Conservation (phyloP, 2,888 invertebrate genomes). For the Eremobia ochroleuca region DNA sequence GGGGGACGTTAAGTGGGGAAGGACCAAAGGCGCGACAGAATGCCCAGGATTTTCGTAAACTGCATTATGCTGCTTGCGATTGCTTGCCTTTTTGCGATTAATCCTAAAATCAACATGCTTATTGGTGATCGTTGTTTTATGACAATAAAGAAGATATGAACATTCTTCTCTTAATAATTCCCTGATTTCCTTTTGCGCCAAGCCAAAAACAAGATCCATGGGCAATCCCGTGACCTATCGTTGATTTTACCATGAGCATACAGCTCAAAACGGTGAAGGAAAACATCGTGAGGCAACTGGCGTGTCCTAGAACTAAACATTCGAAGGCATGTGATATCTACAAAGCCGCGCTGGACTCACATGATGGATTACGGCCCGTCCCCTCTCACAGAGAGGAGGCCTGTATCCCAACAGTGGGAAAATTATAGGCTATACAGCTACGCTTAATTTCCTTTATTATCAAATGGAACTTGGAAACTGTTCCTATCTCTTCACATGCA, state of each 20-base stretch:
- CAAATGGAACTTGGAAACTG: not conserved
- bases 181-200: not conserved
- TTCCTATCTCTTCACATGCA: not conserved
- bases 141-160: too few relatives aligned
- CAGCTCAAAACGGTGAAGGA: not conserved
- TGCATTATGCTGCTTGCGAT: not conserved
- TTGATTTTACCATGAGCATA: not conserved
- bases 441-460: not conserved
- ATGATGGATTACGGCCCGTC: fast-evolving
- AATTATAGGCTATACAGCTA: not conserved
- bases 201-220: not conserved
- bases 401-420: not conserved
- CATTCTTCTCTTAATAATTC: not conserved
- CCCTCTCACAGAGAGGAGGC: not conserved
- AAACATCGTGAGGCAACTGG: not conserved
- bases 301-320: not conserved
- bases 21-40: not conserved
- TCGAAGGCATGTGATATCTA: not conserved
- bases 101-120: not conserved
- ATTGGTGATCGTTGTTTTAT: not conserved
- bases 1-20: not conserved
- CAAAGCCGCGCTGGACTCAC: not conserved
- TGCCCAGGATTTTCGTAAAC: not conserved
- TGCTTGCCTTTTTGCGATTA: not conserved
- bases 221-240: not conserved